Conservation (phyloP, 2,113 vertebrate species). For the Platysteira castanea region DNA sequence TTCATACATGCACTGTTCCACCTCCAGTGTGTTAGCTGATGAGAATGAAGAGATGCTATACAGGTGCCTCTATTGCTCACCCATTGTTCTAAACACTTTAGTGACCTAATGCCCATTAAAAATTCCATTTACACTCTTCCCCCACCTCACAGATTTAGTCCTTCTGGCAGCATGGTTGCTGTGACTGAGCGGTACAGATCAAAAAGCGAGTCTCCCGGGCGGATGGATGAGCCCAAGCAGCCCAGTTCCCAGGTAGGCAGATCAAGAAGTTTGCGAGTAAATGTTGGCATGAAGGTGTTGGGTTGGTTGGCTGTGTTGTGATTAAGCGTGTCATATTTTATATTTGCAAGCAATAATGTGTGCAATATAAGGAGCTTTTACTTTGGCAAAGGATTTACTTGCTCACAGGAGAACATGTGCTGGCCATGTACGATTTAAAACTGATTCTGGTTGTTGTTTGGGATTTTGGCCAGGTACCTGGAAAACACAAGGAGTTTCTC, state of each 20-base stretch:
- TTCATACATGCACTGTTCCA: not conserved
- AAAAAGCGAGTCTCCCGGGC: constrained; percentile 91
- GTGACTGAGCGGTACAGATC: constrained; percentile 88
- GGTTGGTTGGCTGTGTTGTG: not conserved
- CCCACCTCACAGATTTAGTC: constrained; percentile 85
- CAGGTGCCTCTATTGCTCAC: not conserved
- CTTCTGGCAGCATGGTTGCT: constrained; percentile 90
- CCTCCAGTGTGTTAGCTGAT: not conserved
- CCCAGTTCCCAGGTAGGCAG: constrained; percentile 83
- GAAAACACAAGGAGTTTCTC: not conserved
- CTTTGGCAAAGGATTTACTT: not conserved
- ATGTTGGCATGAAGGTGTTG: not conserved
- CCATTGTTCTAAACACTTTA: not conserved
- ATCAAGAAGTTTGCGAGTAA: not conserved
- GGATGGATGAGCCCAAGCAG: constrained; percentile 87
- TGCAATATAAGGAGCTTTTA: not conserved
- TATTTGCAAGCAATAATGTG: not conserved
- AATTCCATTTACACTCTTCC: constrained; percentile 36
- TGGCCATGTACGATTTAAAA: not conserved
- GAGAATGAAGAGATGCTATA: not conserved
- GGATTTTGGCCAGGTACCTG: not conserved
- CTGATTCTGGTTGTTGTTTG: not conserved
- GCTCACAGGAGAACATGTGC: not conserved
- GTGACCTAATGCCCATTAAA: constrained; percentile 39
- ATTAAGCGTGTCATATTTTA: not conserved